Percentiles rank a stretch among this genome's conserved stretches.
phyloP scores from a whole-genome alignment of 2,888 invertebrate genomes.

The Euphydryas editha region DNA sequence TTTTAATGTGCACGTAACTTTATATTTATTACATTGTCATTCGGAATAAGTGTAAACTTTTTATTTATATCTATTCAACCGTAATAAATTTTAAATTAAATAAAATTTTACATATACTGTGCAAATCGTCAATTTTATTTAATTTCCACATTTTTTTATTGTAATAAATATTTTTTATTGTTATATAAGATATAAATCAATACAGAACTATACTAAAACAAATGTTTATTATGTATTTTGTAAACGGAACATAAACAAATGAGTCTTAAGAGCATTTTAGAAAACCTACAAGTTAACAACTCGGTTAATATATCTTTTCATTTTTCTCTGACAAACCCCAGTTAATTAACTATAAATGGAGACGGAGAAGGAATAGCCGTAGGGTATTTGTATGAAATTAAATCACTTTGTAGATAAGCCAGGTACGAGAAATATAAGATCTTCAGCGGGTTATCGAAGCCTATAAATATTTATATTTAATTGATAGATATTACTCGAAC shows the following conservation, averaged over 20 bases:
- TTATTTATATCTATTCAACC: constrained; percentile 13
- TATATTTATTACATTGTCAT: constrained; percentile 14
- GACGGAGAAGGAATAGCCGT: constrained; percentile 18
- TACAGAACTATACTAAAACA: not conserved
- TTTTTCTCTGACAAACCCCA: constrained; percentile 12
- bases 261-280: not conserved
- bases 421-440: constrained; percentile 25
- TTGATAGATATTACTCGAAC: constrained; percentile 43
- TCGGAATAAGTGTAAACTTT: constrained; percentile 10
- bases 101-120: constrained; percentile 1
- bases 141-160: not conserved
- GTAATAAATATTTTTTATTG: not conserved
- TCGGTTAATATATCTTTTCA: constrained; percentile 1
- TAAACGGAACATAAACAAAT: not conserved
- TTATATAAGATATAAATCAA: not conserved
- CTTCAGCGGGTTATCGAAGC: constrained; percentile 23
- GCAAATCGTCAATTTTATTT: not conserved
- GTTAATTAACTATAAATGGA: constrained; percentile 20
- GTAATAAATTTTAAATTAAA: constrained; percentile 8
- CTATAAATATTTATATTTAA: constrained; percentile 43
- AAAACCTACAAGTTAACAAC: constrained; percentile 1
- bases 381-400: constrained; percentile 30
- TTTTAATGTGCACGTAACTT: constrained; percentile 19
- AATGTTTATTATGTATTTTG: not conserved
- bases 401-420: constrained; percentile 26